A percentile compares a stretch with the other conserved stretches of the same genome.
These are phyloP conservation scores for Oeneis ivallda DNA, from an alignment of 2,888 invertebrate genomes.

Conservation along the genomic window DNA sequence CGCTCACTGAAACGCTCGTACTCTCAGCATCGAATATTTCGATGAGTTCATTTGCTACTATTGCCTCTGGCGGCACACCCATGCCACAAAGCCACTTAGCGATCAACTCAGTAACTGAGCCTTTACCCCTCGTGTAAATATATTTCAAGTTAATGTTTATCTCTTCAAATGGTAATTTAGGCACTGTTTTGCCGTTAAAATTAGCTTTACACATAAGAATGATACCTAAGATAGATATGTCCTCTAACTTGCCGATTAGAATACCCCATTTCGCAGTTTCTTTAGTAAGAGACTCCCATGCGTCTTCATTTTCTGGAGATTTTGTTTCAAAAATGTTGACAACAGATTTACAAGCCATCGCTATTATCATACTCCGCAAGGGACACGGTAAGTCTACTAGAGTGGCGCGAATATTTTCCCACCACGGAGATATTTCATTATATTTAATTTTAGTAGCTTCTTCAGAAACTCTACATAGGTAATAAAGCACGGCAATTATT, in stretches of 20 bases:
- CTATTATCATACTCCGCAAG: constrained; percentile 89
- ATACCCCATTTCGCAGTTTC: constrained; percentile 94
- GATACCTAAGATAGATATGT: constrained; percentile 89
- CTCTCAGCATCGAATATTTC: constrained; percentile 46
- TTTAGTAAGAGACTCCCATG: constrained; percentile 91
- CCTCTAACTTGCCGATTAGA: constrained; percentile 93
- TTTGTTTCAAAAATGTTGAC: constrained; percentile 75
- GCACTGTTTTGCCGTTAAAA: constrained; percentile 66
- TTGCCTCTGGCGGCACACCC: constrained; percentile 85
- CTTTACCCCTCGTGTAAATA: constrained; percentile 85
- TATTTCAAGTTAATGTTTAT: constrained; percentile 85
- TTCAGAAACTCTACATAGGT: constrained; percentile 84
- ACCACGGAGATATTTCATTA: constrained; percentile 89
- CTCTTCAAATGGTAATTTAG: constrained; percentile 78
- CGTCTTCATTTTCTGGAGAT: constrained; percentile 75
- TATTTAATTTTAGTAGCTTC: constrained; percentile 84
- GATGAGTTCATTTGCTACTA: constrained; percentile 79
- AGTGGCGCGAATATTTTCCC: constrained; percentile 88
- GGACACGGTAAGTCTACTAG: constrained; percentile 88
- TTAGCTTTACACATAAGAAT: constrained; percentile 81
- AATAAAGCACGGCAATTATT: constrained; percentile 84
- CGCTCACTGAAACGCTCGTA: constrained; percentile 45
- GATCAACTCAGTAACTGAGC: constrained; percentile 93
- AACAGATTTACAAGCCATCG: constrained; percentile 91
- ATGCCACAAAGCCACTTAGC: constrained; percentile 92